Evolutionary conservation across 2,797 vertebrate genomes (phyloP).

Genomic region (Darevskia mixta): DNA sequence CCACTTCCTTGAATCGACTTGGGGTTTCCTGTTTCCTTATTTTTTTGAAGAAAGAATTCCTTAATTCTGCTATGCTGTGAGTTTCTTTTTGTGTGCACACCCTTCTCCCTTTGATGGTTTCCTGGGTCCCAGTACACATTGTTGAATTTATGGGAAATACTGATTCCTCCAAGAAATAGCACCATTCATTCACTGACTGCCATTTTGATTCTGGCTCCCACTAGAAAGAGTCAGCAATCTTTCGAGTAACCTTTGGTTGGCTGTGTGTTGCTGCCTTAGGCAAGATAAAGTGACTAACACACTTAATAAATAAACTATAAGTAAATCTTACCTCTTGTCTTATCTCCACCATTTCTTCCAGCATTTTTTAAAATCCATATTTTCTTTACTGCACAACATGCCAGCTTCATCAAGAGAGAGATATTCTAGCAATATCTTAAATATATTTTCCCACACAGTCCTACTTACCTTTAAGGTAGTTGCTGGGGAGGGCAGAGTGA

Average conservation of each 20-base stretch:
- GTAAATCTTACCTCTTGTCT: neutral
- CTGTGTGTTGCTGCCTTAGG: too few species aligned
- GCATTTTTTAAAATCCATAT: neutral
- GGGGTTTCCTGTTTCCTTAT: too few species aligned
- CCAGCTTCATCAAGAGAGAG: too few species aligned
- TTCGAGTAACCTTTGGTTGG: neutral
- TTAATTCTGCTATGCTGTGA: too few species aligned
- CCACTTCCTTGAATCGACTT: neutral
- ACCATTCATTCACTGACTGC: neutral
- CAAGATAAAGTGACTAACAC: too few species aligned
- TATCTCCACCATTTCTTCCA: neutral
- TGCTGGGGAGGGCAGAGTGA: neutral
- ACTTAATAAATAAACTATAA: too few species aligned
- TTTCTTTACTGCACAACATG: too few species aligned
- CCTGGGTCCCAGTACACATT: neutral
- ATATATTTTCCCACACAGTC: neutral
- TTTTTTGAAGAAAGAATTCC: too few species aligned
- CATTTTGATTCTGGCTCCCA: neutral
- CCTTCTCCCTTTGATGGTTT: neutral
- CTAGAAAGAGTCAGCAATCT: neutral
- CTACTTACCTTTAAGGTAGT: neutral
- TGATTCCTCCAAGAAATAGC: neutral
- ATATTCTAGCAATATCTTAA: neutral
- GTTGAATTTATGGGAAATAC: neutral
- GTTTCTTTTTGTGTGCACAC: neutral